These are phyloP conservation scores for Dendrolimus punctatus DNA, from an alignment of 1,140 invertebrate genomes.

Conservation along the genomic window DNA sequence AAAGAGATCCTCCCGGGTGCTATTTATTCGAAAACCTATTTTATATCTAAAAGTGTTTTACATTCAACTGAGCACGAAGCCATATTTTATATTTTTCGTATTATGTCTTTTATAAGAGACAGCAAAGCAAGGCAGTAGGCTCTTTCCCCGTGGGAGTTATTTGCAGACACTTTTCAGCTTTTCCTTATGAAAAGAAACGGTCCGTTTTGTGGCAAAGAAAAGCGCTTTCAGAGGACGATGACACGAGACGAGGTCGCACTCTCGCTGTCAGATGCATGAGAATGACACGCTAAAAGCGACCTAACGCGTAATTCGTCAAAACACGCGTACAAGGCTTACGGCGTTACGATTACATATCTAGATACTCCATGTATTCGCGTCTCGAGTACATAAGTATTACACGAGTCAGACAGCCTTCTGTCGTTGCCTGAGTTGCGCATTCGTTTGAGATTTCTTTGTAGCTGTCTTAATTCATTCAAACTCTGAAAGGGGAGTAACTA, in stretches of 20 bases:
- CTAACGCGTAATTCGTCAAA: conserved; percentile 64
- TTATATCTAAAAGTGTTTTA: too few relatives aligned
- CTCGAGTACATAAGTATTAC: conserved; percentile 10
- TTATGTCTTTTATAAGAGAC: conserved; percentile 40
- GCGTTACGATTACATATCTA: conserved; percentile 16
- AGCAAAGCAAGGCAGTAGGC: conserved; percentile 62
- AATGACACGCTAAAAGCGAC: conserved; percentile 59
- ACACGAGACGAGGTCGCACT: conserved; percentile 67
- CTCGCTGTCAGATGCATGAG: conserved; percentile 56
- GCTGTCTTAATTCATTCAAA: conserved; percentile 45
- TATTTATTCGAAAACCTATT: too few relatives aligned
- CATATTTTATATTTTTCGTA: conserved; percentile 60
- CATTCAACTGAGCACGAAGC: conserved; percentile 12
- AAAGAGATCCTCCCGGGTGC: too few relatives aligned
- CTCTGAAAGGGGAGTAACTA: conserved; percentile 31
- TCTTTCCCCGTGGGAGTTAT: conserved; percentile 66
- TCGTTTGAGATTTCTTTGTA: conserved; percentile 21
- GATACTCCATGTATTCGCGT: conserved; percentile 10
- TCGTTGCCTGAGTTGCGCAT: conserved; percentile 2
- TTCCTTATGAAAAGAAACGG: conserved; percentile 69
- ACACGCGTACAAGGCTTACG: conserved; percentile 25
- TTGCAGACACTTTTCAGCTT: conserved; percentile 69
- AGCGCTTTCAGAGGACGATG: conserved; percentile 70
- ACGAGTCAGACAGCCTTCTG: too few relatives aligned
- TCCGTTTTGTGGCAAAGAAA: conserved; percentile 69